A percentile compares a stretch with the other conserved stretches of the same genome.
These are phyloP conservation scores for Euschistus heros DNA, from an alignment of 1,140 invertebrate genomes.

Conservation along the genomic window DNA sequence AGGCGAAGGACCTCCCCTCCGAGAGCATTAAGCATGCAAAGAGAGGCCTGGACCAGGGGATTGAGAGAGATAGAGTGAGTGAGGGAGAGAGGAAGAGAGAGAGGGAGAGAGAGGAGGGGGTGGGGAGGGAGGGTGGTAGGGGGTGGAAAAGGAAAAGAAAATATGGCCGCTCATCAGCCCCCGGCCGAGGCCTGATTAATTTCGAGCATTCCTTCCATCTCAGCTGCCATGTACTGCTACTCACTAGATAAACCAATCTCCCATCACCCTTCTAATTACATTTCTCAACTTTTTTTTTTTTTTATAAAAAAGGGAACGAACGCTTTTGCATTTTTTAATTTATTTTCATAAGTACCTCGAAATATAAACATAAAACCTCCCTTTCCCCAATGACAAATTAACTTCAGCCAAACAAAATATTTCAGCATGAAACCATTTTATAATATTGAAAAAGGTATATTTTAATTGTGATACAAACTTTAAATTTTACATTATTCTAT, in stretches of 20 bases:
- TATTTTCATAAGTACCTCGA: too few relatives aligned
- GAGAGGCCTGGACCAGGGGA: neutral
- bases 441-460: too few relatives aligned
- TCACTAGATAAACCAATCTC: neutral
- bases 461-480: too few relatives aligned
- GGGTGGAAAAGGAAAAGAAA: conserved; percentile 10
- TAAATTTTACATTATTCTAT: too few relatives aligned
- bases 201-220: neutral
- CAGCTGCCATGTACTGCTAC: neutral
- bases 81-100: neutral
- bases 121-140: neutral
- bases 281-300: conserved; percentile 4
- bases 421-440: too few relatives aligned
- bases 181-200: neutral
- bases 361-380: too few relatives aligned
- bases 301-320: neutral
- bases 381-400: too few relatives aligned
- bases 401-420: too few relatives aligned
- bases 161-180: conserved; percentile 17
- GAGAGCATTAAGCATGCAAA: conserved; percentile 11
- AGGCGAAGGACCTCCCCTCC: neutral
- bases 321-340: too few relatives aligned
- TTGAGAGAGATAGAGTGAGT: neutral
- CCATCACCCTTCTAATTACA: neutral
- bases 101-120: neutral